Percentiles rank a stretch among this genome's conserved stretches.
phyloP scores from a whole-genome alignment of 2,797 vertebrate species.

The Centropyge bicolor region DNA sequence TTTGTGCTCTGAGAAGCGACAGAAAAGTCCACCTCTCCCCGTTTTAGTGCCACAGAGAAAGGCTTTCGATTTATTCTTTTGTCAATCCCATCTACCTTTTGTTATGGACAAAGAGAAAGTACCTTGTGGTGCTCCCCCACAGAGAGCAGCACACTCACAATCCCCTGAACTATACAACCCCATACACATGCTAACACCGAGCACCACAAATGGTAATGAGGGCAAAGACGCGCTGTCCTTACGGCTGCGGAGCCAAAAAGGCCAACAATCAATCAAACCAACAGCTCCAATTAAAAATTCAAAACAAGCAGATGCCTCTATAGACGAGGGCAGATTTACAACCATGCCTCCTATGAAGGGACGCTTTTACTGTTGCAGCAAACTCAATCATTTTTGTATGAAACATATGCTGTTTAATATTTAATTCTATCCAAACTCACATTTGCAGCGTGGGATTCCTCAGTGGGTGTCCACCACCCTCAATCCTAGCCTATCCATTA shows the following conservation, averaged over 20 bases:
- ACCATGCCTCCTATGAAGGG: neutral
- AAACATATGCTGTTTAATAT: neutral
- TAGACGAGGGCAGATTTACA: constrained; percentile 23
- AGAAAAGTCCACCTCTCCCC: constrained; percentile 26
- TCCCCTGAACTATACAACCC: constrained; percentile 9
- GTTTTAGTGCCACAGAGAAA: constrained; percentile 20
- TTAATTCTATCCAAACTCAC: neutral
- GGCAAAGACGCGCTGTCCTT: constrained; percentile 5
- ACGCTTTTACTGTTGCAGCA: constrained; percentile 4
- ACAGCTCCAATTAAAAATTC: constrained; percentile 31
- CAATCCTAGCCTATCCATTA: neutral
- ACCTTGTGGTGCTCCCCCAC: constrained; percentile 48
- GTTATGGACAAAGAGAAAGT: constrained; percentile 58
- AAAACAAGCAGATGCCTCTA: constrained; percentile 26
- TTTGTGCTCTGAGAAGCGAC: neutral
- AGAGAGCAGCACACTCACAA: constrained; percentile 31
- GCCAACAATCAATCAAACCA: constrained; percentile 49
- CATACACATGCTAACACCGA: constrained; percentile 66
- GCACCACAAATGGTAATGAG: constrained; percentile 61
- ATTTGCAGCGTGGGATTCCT: neutral
- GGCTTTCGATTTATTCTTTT: constrained; percentile 48
- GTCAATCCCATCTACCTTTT: constrained; percentile 57
- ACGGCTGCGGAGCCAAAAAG: constrained; percentile 21
- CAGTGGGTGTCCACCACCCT: neutral
- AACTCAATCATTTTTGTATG: neutral